Percentiles rank a stretch among this genome's conserved stretches.
These are phyloP conservation scores for Chromoteleia sp. DNA, from an alignment of 2,888 invertebrate species.

Conservation along the genomic window DNA sequence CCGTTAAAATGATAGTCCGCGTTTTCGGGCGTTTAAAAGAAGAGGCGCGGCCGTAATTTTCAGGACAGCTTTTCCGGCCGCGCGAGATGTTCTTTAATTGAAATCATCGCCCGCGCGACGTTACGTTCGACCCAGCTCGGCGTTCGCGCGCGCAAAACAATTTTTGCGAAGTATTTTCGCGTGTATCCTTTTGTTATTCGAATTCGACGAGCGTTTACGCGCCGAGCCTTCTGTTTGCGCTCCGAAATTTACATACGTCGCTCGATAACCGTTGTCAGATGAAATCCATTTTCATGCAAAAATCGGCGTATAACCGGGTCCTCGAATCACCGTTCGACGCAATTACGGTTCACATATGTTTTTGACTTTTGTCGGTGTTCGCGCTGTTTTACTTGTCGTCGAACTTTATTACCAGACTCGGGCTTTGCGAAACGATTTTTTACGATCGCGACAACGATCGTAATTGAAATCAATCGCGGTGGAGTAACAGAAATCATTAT, in stretches of 20 bases:
- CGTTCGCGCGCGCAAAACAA: neutral
- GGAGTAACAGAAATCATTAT: slow-evolving; percentile 4
- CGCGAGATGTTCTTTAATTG: slow-evolving; percentile 8
- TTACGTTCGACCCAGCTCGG: neutral
- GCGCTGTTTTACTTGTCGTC: neutral
- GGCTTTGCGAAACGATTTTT: slow-evolving; percentile 2
- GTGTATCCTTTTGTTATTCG: slow-evolving; percentile 42
- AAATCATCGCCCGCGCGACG: slow-evolving; percentile 11
- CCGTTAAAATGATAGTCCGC: no score
- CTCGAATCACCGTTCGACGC: neutral
- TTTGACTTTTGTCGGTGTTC: neutral
- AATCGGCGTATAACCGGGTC: neutral
- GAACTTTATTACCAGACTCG: slow-evolving; percentile 2
- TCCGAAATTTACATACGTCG: slow-evolving; percentile 41
- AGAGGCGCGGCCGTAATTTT: neutral
- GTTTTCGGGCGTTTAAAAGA: no score
- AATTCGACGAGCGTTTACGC: slow-evolving; percentile 18
- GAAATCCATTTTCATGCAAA: slow-evolving; percentile 46
- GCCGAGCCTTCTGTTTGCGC: slow-evolving; percentile 10
- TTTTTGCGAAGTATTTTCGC: slow-evolving; percentile 22
- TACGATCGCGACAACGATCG: neutral
- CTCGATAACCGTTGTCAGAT: slow-evolving; percentile 17
- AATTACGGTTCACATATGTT: slow-evolving; percentile 14
- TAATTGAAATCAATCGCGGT: slow-evolving; percentile 7
- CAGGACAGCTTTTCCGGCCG: neutral